phyloP scores from a whole-genome alignment of 1,140 invertebrate genomes.

The Galendromus occidentalis region DNA sequence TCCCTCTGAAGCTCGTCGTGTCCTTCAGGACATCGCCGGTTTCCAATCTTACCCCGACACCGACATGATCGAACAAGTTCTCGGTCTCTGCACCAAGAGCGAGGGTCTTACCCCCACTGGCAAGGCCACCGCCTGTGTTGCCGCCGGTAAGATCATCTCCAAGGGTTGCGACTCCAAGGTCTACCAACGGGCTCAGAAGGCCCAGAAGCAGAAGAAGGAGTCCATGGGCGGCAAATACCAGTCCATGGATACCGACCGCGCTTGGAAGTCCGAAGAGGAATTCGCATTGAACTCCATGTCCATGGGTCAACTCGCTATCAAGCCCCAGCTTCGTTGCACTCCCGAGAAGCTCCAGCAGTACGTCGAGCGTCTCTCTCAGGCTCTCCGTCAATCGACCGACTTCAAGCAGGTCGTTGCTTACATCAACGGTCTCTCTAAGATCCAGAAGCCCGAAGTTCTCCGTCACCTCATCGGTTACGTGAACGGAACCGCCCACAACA shows the following conservation, averaged over 20 bases:
- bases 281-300: background rate
- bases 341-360: slow-evolving; percentile 3
- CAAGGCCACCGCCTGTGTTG: slow-evolving; percentile 7
- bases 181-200: background rate
- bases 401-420: slow-evolving; percentile 1
- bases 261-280: background rate
- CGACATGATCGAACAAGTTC: slow-evolving; percentile 3
- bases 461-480: background rate
- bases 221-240: background rate
- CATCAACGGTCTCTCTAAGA: background rate
- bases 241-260: background rate
- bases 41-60: slow-evolving; percentile 8
- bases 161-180: slow-evolving; percentile 6
- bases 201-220: background rate
- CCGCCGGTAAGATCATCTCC: slow-evolving; percentile 8
- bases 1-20: background rate
- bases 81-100: background rate
- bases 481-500: background rate
- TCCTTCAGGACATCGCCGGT: slow-evolving; percentile 1
- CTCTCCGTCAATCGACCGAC: background rate
- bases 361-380: background rate
- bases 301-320: slow-evolving; percentile 1
- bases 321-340: slow-evolving; percentile 1
- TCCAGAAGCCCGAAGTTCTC: slow-evolving; percentile 8
- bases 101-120: background rate